Evolutionary conservation across 2,113 vertebrate genomes (phyloP), one percentile per base, ranked within the genome.

Genomic region (Bagarius yarrelli): DNA sequence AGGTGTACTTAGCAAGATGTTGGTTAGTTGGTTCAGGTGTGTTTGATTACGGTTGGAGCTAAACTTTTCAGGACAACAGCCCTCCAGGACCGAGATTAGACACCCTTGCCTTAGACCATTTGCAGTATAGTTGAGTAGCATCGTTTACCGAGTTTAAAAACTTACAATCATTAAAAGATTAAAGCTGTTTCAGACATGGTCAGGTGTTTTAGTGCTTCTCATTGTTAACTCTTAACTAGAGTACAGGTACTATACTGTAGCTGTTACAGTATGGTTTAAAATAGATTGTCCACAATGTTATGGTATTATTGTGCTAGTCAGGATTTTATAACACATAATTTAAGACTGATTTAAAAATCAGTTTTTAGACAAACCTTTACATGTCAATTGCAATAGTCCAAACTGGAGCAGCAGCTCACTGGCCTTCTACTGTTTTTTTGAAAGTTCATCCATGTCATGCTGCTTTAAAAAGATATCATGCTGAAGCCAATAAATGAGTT

Each of bases 391-490:
- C 23, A 59, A 67, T 8, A 40, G 14, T 67, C 50, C 27, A 60
- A 36, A 6, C 72, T 56, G 21, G 30, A 53, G 14, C 32, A 56
- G 15, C 30, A 67, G 53, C 21, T 44, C 25, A 6, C 8, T 25
- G 36, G n/a, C 64, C 61, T 79, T 44, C 61, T 32, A 55, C 23
- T 75, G 61, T 36, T 30, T 56, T 76, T 59, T 72, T 64, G 80
- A 66, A 60, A 57, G 32, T 61, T 81, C 32, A 34, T 52, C 60
- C 71, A 60, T 74, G 75, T 53, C 74, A 32, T 47, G n/a, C 56
- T 67, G 56, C 53, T 82, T 30, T 30, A 73, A 82, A 67, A 82
- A 32, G 66, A 78, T 25, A 5, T 36, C 34, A 40, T 59, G 30
- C 52, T 34, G 2, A 55, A 74, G 50, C 15, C 36, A 83, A 30